Base-by-base conservation (phyloP, 1,140 invertebrate genomes). In the Scaptomyza montana region DNA sequence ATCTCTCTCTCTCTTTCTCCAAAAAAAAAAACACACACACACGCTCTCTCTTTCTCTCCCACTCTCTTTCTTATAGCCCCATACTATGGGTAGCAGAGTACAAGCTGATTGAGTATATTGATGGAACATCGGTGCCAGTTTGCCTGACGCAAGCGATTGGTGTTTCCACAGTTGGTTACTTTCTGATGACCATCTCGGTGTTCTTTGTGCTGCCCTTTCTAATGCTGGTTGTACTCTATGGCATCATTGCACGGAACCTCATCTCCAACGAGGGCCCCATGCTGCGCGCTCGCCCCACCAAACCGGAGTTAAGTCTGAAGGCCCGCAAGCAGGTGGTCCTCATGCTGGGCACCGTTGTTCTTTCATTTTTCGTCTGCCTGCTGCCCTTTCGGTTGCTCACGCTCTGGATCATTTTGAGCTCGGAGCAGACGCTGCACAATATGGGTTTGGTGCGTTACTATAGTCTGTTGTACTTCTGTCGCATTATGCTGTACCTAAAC, bases 331-430 rank as follows among this genome's bases (percentile, higher is more conserved):
- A 96, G 92, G 95, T 96, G n/a, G 96, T 98, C 7, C 86, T 97
- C 19, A 98, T 98, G 97, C 92, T 98, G 9, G 96, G 95, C 4
- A 96, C 97, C 2, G 97, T 99, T 0, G 97, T 98, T 0, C 86
- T 96, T n/a, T 96, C 96, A 9, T 98, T 98, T 92, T 98, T 98
- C 91, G 92, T 98, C 28, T 98, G 97, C 86, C 93, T 98, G 25
- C 92, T 98, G 47, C 98, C 98, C 3, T 97, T 98, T 87, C 94
- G 96, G 47, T 94, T 97, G 3, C 93, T 98, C 12, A 97, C 96
- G 1, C 92, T 98, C 43, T 97, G 96, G 95, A 96, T 98, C 61
- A 95, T 98, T 28, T 92, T 97, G 16, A 94, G 94, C 5, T 94
- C 96, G 5, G 92, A 94, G 1, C 94, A 96, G 76, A 94, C 94